Conservation (phyloP, 2,113 vertebrate species). For the Bettongia penicillata region DNA sequence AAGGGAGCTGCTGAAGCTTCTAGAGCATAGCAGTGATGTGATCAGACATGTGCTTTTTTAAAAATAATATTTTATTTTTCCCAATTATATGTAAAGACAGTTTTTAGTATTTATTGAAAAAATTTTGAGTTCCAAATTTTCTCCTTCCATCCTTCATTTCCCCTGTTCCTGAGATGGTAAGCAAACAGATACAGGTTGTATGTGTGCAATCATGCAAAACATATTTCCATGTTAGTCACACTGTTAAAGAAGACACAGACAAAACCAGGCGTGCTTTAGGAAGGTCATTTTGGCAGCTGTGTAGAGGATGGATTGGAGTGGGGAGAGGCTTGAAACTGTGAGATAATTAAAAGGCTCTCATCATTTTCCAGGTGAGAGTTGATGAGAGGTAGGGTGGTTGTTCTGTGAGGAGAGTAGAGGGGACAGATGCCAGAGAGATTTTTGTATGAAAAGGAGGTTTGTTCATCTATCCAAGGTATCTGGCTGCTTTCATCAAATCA, state of each 20-base stretch:
- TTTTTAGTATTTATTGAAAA: neutral
- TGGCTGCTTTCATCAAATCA: neutral
- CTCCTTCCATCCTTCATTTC: neutral
- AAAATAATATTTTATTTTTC: neutral
- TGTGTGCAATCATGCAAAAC: neutral
- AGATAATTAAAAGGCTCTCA: neutral
- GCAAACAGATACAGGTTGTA: neutral
- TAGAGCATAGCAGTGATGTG: neutral
- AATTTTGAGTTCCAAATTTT: neutral
- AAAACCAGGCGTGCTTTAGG: neutral
- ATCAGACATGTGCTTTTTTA: neutral
- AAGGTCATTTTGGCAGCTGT: neutral
- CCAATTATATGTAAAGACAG: neutral
- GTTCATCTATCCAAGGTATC: neutral
- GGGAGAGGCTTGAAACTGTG: too few species aligned
- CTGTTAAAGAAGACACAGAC: neutral
- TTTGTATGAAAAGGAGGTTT: neutral
- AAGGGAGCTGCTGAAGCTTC: neutral
- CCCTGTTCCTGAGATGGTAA: neutral
- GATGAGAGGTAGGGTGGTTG: neutral
- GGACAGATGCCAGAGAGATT: neutral
- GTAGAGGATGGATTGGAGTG: neutral
- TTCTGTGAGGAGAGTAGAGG: neutral
- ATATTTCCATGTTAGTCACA: neutral
- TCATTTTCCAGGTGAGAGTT: neutral